Evolutionary conservation across 2,113 vertebrate genomes (phyloP).

Genomic region (Amblyornis subalaris): DNA sequence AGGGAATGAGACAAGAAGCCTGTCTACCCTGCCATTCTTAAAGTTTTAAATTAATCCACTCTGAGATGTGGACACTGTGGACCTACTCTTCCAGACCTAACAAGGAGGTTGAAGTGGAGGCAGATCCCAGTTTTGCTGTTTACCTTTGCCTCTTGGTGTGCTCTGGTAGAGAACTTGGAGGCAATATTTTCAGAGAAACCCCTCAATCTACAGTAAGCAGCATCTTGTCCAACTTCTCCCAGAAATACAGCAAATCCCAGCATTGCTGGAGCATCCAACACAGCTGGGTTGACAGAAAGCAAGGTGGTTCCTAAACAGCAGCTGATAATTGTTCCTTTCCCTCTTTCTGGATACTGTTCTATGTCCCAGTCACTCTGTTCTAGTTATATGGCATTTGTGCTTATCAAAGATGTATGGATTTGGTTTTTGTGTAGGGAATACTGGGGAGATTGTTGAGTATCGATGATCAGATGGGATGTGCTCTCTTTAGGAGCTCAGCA

Average conservation of each 20-base stretch:
- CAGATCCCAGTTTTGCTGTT: rapidly evolving
- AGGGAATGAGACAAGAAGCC: background rate
- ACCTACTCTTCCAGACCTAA: background rate
- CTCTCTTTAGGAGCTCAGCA: background rate
- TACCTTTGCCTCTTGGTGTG: background rate
- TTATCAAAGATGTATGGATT: background rate
- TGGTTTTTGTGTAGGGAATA: background rate
- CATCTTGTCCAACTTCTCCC: background rate
- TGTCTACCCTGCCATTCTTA: background rate
- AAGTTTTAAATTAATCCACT: background rate
- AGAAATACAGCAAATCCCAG: background rate
- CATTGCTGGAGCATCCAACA: background rate
- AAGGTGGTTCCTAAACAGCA: background rate
- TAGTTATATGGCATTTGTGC: background rate
- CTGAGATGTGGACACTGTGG: background rate
- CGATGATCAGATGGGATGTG: background rate
- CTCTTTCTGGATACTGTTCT: background rate
- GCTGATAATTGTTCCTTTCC: background rate
- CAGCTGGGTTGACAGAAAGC: background rate
- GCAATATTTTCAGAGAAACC: background rate
- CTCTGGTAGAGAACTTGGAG: background rate
- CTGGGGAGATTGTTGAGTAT: background rate
- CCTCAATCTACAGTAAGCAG: background rate
- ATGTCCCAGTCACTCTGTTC: background rate
- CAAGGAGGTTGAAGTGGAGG: background rate